phyloP scores from a whole-genome alignment of 2,797 vertebrate species.

The Halcyon chelicuti region DNA sequence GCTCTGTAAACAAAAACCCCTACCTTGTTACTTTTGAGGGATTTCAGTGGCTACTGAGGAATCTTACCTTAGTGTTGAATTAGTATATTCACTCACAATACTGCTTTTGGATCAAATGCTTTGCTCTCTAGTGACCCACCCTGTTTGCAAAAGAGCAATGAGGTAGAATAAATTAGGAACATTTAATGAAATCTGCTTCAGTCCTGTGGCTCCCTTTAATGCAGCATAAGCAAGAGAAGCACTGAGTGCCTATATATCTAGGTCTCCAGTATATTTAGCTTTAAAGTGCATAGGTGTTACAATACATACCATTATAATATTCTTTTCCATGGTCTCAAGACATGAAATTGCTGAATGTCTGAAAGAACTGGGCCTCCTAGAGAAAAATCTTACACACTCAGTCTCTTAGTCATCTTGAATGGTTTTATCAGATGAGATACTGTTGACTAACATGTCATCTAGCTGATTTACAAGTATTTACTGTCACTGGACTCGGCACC shows the following conservation, averaged over 20 bases:
- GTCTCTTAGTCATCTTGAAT: background rate
- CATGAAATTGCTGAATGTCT: background rate
- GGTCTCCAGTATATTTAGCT: background rate
- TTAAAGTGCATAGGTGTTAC: background rate
- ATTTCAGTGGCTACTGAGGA: background rate
- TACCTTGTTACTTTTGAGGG: background rate
- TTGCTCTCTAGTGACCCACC: constrained; percentile 13
- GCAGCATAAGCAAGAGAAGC: background rate
- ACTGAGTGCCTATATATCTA: background rate
- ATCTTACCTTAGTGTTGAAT: background rate
- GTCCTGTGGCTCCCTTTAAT: background rate
- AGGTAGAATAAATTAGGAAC: constrained; percentile 52
- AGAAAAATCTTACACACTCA: background rate
- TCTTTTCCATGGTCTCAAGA: background rate
- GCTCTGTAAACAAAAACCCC: background rate
- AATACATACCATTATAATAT: background rate
- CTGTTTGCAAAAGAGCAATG: background rate
- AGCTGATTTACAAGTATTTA: background rate
- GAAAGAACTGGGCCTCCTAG: background rate
- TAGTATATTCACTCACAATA: background rate
- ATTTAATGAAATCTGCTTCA: background rate
- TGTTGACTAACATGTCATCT: background rate
- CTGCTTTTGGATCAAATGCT: constrained; percentile 15
- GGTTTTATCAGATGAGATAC: background rate
- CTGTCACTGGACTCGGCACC: background rate